These are phyloP conservation scores for Fistularia tabacaria DNA, from an alignment of 2,797 vertebrate species.

Conservation along the genomic window DNA sequence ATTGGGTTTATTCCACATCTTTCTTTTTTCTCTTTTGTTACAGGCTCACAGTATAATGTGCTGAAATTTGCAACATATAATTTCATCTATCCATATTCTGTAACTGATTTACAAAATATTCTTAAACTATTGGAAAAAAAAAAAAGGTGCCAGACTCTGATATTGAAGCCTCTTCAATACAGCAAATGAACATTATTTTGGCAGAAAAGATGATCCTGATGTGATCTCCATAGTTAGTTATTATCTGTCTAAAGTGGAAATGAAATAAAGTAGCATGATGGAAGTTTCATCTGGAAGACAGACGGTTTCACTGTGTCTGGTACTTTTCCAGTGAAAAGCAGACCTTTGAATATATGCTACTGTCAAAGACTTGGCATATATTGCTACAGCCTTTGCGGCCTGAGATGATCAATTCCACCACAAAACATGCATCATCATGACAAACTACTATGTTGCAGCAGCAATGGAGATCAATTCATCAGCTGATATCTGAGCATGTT, in stretches of 20 bases:
- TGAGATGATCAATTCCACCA: slow-evolving; percentile 43
- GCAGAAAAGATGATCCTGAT: background rate
- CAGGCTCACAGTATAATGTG: no score
- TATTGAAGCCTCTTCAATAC: no score
- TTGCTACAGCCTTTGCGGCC: slow-evolving; percentile 24
- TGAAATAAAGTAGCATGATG: background rate
- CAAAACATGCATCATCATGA: slow-evolving; percentile 43
- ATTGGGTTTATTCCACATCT: no score
- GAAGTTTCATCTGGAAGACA: slow-evolving; percentile 26
- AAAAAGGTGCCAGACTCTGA: no score
- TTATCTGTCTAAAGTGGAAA: slow-evolving; percentile 9
- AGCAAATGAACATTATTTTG: background rate
- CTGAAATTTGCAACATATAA: no score
- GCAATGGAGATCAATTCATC: slow-evolving; percentile 51
- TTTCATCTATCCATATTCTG: no score
- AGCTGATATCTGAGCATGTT: slow-evolving; percentile 35
- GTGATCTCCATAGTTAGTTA: slow-evolving; percentile 6
- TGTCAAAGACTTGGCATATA: slow-evolving; percentile 41
- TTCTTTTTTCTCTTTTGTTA: no score
- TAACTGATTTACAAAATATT: no score
- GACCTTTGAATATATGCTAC: slow-evolving; percentile 34
- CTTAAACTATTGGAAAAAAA: no score
- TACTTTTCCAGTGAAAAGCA: slow-evolving; percentile 2
- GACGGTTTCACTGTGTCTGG: slow-evolving; percentile 34
- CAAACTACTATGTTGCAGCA: slow-evolving; percentile 22